phyloP scores from a whole-genome alignment of 2,797 vertebrate species.

The Poeciliopsis turneri region DNA sequence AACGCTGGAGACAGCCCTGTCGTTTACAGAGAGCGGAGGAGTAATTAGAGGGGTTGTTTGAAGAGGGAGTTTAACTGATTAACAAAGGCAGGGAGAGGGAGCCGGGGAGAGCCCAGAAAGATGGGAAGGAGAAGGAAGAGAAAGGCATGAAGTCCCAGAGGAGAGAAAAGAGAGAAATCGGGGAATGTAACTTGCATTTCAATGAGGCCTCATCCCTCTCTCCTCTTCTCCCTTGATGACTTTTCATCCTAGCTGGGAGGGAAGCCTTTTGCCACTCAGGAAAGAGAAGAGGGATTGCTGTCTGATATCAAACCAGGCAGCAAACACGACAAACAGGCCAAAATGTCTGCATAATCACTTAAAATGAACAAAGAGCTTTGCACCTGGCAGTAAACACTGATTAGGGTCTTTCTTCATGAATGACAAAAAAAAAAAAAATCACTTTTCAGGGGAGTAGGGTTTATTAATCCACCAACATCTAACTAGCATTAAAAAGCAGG shows the following conservation, averaged over 20 bases:
- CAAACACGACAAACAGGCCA: constrained; percentile 31
- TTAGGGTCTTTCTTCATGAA: constrained; percentile 7
- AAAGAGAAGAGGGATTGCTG: constrained; percentile 50
- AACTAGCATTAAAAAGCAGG: neutral
- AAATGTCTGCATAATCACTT: constrained; percentile 31
- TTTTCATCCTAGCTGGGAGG: constrained; percentile 77
- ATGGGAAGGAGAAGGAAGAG: constrained; percentile 67
- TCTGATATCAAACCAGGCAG: constrained; percentile 63
- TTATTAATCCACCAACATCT: constrained; percentile 1
- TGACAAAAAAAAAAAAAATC: constrained; percentile 9
- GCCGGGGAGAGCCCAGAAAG: constrained; percentile 68
- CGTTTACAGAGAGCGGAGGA: constrained; percentile 81
- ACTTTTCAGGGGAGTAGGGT: constrained; percentile 40
- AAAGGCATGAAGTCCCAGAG: constrained; percentile 70
- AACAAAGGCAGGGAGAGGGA: constrained; percentile 81
- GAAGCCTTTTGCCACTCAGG: constrained; percentile 57
- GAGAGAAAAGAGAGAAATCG: constrained; percentile 52
- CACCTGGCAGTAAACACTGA: constrained; percentile 26
- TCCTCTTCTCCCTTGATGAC: constrained; percentile 79
- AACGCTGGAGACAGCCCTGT: constrained; percentile 68
- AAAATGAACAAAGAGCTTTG: constrained; percentile 36
- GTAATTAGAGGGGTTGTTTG: constrained; percentile 88
- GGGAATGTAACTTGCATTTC: constrained; percentile 80
- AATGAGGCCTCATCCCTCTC: constrained; percentile 80
- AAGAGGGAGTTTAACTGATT: constrained; percentile 89